Percentiles rank a stretch among this genome's conserved stretches.
Evolutionary conservation across 2,113 vertebrate species (phyloP).

Genomic region (Chaetorhynchus papuensis): DNA sequence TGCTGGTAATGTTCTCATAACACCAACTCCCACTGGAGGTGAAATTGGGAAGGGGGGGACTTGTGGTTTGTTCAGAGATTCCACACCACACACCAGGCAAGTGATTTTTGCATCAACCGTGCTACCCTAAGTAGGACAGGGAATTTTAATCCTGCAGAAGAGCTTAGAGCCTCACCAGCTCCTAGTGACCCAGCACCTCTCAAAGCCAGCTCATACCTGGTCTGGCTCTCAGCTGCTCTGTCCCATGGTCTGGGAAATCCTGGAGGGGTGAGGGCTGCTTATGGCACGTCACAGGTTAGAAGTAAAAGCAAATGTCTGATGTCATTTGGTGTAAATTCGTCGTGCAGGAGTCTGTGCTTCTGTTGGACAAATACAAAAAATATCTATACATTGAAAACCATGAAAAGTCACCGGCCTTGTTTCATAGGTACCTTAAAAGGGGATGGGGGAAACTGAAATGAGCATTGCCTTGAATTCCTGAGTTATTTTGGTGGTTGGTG

Average conservation of each 20-base stretch:
- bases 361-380: not conserved
- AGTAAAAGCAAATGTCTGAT: not conserved
- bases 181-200: not conserved
- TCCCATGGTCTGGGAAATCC: not conserved
- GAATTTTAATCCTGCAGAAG: not conserved
- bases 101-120: slow-evolving; percentile 1
- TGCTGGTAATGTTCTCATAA: slow-evolving; percentile 43
- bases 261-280: not conserved
- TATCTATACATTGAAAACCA: not conserved
- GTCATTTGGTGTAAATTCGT: not conserved
- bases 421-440: not conserved
- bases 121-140: slow-evolving; percentile 39
- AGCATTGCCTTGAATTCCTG: not conserved
- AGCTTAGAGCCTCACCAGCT: not conserved
- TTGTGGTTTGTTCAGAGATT: slow-evolving; percentile 32
- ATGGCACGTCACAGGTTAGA: not conserved
- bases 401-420: not conserved
- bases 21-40: slow-evolving; percentile 51
- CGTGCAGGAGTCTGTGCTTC: not conserved
- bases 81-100: slow-evolving; percentile 6
- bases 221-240: not conserved
- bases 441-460: not conserved
- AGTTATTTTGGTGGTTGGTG: not conserved
- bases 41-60: not conserved
- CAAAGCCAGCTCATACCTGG: not conserved